Evolutionary conservation across 2,113 vertebrate species (phyloP), one percentile per base, ranked within the genome.

Genomic region (Pseudopipra pipra): DNA sequence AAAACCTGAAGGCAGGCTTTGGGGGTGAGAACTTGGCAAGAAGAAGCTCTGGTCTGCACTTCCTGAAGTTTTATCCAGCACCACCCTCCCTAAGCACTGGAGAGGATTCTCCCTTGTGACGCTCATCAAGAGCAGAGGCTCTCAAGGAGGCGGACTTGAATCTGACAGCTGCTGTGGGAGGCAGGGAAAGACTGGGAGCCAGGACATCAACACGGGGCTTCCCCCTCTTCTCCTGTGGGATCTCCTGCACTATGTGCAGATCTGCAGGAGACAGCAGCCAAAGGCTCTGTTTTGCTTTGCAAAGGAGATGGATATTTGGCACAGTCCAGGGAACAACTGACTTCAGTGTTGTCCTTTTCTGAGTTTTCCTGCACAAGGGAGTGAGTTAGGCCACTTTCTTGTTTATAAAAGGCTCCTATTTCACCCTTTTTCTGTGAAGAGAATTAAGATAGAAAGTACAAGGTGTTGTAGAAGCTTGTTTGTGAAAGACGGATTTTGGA

Each of bases 121-220:
- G 0, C 6, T 12, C 27, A 17, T 17, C n/a, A 0, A 0, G 10
- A 85, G 27, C 39, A 70, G 65, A 19, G 16, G 1, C n/a, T 62
- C 31, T 13, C 8, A 15, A 16, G 23, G 2, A 46, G 14, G 4
- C 1, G 8, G 0, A 4, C 24, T 24, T 2, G 1, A 4, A 4
- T 58, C 22, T 61, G 5, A 18, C 0, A 1, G 7, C 11, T 1
- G 2, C 4, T 2, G 4, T 11, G 14, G 30, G 35, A 77, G 39
- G 31, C 27, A 25, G 13, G 12, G 27, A 73, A 33, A 35, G 6
- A 44, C 11, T 0, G 3, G 44, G 35, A 93, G 25, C 7, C 27
- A 59, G n/a, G 28, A 27, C 12, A 37, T 62, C 1, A 1, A 14
- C 1, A 1, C 0, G 0, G 61, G 41, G 5, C 31, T 79, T 92